Evolutionary conservation across 1,140 invertebrate species (phyloP).

Genomic region (Drosophila gunungcola): DNA sequence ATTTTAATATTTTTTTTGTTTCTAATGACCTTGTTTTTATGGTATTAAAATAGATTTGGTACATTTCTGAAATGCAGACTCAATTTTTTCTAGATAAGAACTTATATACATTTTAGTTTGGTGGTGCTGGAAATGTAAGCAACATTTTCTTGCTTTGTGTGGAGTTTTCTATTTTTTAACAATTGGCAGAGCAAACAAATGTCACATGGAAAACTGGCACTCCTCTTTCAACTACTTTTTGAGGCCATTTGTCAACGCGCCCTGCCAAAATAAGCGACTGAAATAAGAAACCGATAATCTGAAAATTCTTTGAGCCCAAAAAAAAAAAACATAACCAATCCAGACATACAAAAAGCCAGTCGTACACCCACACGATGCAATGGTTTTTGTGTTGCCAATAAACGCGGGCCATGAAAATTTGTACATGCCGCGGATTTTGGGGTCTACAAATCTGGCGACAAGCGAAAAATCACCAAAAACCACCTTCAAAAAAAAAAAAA

Average conservation of each 20-base stretch:
- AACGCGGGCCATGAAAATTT: constrained; percentile 44
- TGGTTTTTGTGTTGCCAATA: constrained; percentile 52
- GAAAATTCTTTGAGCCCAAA: constrained; percentile 19
- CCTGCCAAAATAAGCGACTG: constrained; percentile 12
- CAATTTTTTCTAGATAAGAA: too few relatives aligned
- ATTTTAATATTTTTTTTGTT: too few relatives aligned
- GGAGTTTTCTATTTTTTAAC: neutral
- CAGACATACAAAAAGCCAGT: constrained; percentile 19
- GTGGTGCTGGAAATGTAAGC: too few relatives aligned
- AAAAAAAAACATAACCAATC: constrained; percentile 6
- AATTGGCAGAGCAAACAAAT: constrained; percentile 4
- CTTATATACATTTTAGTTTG: too few relatives aligned
- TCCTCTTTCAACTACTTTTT: constrained; percentile 38
- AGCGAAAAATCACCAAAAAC: constrained; percentile 14
- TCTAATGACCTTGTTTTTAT: too few relatives aligned
- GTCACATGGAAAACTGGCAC: neutral
- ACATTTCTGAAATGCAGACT: too few relatives aligned
- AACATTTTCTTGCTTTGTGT: too few relatives aligned
- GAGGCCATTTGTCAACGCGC: constrained; percentile 55
- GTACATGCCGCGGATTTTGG: constrained; percentile 9
- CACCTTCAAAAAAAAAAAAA: constrained; percentile 5
- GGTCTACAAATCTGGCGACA: constrained; percentile 39
- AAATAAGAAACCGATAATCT: constrained; percentile 6
- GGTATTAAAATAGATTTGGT: too few relatives aligned
- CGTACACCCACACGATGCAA: constrained; percentile 49